phyloP scores from a whole-genome alignment of 2,113 vertebrate species.

The Nyctibius bracteatus region DNA sequence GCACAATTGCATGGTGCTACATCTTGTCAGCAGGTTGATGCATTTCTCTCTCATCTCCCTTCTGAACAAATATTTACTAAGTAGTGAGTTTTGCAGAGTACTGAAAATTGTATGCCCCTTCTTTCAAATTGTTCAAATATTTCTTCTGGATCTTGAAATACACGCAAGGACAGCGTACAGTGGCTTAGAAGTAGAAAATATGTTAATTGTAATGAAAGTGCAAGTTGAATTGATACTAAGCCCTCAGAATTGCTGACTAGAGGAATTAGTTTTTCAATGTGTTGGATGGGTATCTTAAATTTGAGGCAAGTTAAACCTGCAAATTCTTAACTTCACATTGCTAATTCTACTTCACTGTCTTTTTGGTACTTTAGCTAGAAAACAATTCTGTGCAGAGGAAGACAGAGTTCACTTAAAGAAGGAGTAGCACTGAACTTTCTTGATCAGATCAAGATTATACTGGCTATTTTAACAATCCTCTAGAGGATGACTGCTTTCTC shows the following conservation, averaged over 20 bases:
- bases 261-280: neutral
- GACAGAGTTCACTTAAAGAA: neutral
- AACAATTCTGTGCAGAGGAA: neutral
- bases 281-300: neutral
- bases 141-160: neutral
- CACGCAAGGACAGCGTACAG: neutral
- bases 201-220: neutral
- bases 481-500: neutral
- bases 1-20: neutral
- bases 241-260: neutral
- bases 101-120: neutral
- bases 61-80: neutral
- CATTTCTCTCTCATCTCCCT: neutral
- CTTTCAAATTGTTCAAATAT: neutral
- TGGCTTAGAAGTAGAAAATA: neutral
- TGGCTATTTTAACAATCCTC: neutral
- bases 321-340: neutral
- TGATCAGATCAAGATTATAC: neutral
- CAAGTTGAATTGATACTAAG: neutral
- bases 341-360: neutral
- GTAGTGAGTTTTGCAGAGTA: neutral
- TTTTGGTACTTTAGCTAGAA: neutral
- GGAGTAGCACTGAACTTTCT: neutral
- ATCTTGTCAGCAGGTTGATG: neutral
- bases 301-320: neutral